Base-by-base conservation (phyloP, 2,113 vertebrate genomes). In the Tetrao urogallus region DNA sequence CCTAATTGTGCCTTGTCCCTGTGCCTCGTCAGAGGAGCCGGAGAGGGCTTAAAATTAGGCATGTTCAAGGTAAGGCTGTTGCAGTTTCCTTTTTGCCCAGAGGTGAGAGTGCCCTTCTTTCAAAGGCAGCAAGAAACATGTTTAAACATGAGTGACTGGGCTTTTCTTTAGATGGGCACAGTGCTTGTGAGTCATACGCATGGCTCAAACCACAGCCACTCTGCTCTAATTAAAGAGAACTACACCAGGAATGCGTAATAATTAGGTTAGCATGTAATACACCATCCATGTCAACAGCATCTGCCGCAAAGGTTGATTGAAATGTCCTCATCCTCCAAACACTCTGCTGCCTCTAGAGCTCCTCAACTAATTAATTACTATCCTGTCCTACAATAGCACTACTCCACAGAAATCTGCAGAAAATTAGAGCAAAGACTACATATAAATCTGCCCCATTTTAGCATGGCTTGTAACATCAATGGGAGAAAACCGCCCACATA, bases 191-290 rank as follows among this genome's bases (percentile, higher is more conserved):
- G 90, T 95, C 89, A 90, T 81, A 93, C 82, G 42, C 57, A 52
- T 71, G 86, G 81, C 84, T 83, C 32, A 88, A 94, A 66, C 72
- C 92, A 71, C 91, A 93, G 60, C 38, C 95, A 96, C 82, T 74
- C 88, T 94, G 85, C 95, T 96, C 92, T 86, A 95, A 87, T 96
- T 97, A 94, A 89, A 95, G 96, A 95, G 92, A 94, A 34, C 91
- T 93, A 80, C 89, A 45, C 80, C 81, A 95, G 85, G 95, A 97
- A 97, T 93, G 96, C 20, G 10, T 82, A 87, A 71, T 95, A 96
- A 97, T 96, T 80, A 92, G 85, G 94, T 96, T 89, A 86, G 52
- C 6, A 52, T 87, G 74, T 67, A 92, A 83, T 36, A 79, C 63
- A 89, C 86, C 90, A 45, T 57, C 82, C 90, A 22, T 87, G 89